A percentile compares a stretch with the other conserved stretches of the same genome.
Conservation (phyloP, 2,113 vertebrate species). For the Ursus arctos region DNA sequence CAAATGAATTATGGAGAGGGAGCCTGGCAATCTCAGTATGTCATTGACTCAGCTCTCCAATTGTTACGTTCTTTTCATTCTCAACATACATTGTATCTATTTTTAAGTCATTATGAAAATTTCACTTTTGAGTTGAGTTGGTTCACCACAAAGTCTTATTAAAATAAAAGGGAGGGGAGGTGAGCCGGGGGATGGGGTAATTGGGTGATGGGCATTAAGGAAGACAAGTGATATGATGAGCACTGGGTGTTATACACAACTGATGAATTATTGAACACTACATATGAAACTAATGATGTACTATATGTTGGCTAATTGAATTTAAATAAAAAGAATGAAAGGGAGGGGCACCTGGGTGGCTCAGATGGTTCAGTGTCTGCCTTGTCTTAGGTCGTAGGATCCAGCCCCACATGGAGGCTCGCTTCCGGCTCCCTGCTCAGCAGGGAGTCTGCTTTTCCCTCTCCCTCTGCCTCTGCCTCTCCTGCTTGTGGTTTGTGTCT, state of each 20-base stretch:
- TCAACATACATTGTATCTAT: neutral
- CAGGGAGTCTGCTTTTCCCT: neutral
- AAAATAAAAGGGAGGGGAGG: neutral
- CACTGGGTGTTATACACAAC: neutral
- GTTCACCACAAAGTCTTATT: neutral
- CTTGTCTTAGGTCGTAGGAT: neutral
- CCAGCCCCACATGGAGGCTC: neutral
- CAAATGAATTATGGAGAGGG: neutral
- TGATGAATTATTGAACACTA: neutral
- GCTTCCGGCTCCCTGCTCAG: neutral
- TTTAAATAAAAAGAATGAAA: neutral
- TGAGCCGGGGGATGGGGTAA: neutral
- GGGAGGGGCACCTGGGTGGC: neutral
- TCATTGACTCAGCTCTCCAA: neutral
- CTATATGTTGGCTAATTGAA: neutral
- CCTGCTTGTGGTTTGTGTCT: neutral
- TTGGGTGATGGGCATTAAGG: neutral
- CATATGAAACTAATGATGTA: neutral
- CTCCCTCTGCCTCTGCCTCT: neutral
- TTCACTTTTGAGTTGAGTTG: constrained; percentile 19
- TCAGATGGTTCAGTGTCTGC: neutral
- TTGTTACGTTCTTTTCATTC: neutral
- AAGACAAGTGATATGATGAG: neutral
- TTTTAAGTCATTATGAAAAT: neutral
- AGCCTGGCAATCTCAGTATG: neutral